These are phyloP conservation scores for Capromys pilorides DNA, from an alignment of 2,797 vertebrate genomes.

Conservation along the genomic window DNA sequence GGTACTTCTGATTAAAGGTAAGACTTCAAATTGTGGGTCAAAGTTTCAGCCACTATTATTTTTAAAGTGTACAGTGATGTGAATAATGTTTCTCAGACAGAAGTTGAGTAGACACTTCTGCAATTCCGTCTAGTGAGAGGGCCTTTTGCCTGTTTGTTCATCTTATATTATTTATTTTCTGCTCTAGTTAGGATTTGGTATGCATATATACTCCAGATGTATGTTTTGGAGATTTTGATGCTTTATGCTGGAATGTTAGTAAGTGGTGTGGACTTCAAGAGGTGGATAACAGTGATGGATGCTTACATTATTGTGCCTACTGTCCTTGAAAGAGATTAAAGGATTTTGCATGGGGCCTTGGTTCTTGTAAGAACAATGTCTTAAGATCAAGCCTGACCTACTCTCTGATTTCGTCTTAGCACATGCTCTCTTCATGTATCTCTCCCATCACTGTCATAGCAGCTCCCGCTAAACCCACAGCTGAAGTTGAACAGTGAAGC, in stretches of 20 bases:
- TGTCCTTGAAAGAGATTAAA: neutral
- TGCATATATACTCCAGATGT: no score
- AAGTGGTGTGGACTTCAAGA: no score
- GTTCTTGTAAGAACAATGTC: neutral
- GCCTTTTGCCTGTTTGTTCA: accelerated
- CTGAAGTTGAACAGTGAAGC: neutral
- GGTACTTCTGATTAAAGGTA: neutral
- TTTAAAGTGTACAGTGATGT: neutral
- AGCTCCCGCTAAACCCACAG: neutral
- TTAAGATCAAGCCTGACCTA: neutral
- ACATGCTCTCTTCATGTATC: no score
- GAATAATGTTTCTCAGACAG: neutral
- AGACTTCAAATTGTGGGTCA: neutral
- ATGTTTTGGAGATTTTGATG: neutral
- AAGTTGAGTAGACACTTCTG: neutral
- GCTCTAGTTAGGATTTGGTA: neutral
- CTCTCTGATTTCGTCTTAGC: neutral
- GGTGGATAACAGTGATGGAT: no score
- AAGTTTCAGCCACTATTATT: neutral
- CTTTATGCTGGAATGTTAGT: neutral
- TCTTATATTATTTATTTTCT: neutral
- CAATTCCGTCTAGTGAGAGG: neutral
- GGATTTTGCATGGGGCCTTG: neutral
- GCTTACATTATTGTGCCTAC: neutral
- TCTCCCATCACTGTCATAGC: neutral